These are phyloP conservation scores for Daboia siamensis DNA, from an alignment of 2,113 vertebrate species.

Conservation along the genomic window DNA sequence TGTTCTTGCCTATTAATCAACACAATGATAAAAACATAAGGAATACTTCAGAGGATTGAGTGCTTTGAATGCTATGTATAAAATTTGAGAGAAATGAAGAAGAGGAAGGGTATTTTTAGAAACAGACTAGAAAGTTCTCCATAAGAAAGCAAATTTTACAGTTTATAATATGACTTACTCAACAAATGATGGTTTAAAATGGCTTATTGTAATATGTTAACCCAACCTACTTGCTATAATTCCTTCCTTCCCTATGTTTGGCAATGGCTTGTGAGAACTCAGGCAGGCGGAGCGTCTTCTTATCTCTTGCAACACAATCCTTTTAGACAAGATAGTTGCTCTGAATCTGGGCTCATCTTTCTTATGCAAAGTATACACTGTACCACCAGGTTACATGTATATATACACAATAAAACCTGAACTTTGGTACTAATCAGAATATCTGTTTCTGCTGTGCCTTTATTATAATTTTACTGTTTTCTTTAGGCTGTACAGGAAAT, in stretches of 20 bases:
- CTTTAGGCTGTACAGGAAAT: conserved; percentile 76
- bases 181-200: not conserved
- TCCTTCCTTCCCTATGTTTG: not conserved
- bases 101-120: not conserved
- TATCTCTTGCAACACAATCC: not conserved
- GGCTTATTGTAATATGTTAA: not conserved
- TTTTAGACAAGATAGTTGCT: not conserved
- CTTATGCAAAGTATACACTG: not conserved
- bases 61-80: not conserved
- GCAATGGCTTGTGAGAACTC: not conserved
- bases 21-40: not conserved
- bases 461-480: rapidly evolving
- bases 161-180: not conserved
- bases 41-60: not conserved
- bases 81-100: not conserved
- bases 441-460: not conserved
- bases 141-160: not conserved
- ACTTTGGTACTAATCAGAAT: not conserved
- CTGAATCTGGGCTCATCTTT: not conserved
- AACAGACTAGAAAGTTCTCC: not conserved
- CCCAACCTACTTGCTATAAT: not conserved
- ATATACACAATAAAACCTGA: not conserved
- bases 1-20: not conserved
- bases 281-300: not conserved
- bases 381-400: not conserved